phyloP scores from a whole-genome alignment of 2,797 vertebrate species.

The Sebastes ruberrimus region DNA sequence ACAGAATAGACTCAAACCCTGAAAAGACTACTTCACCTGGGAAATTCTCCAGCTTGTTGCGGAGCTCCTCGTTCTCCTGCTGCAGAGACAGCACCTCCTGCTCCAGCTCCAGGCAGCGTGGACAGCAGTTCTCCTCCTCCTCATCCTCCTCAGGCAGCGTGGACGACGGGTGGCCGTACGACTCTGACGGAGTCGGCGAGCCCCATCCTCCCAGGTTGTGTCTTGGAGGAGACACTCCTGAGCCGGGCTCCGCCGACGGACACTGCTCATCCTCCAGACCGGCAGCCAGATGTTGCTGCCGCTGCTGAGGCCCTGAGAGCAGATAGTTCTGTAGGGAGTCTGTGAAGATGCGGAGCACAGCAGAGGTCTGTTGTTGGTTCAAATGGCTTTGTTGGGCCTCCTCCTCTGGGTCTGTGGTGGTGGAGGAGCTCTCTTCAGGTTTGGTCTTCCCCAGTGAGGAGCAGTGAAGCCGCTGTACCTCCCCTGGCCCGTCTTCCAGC shows the following conservation, averaged over 20 bases:
- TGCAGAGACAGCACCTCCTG: slow-evolving; percentile 98
- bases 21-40: slow-evolving; percentile 84
- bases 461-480: slow-evolving; percentile 71
- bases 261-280: slow-evolving; percentile 82
- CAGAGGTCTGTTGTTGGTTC: slow-evolving; percentile 94
- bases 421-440: slow-evolving; percentile 80
- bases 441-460: slow-evolving; percentile 86
- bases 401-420: slow-evolving; percentile 83
- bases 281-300: slow-evolving; percentile 67
- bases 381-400: slow-evolving; percentile 87
- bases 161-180: slow-evolving; percentile 96
- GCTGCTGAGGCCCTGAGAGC: slow-evolving; percentile 83
- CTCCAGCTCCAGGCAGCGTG: slow-evolving; percentile 95
- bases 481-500: slow-evolving; percentile 82
- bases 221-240: slow-evolving; percentile 85
- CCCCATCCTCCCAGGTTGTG: slow-evolving; percentile 94
- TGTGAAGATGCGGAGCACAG: slow-evolving; percentile 95
- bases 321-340: slow-evolving; percentile 98
- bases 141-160: slow-evolving; percentile 97
- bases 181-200: slow-evolving; percentile 95
- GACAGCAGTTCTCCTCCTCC: slow-evolving; percentile 95
- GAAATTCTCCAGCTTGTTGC: slow-evolving; percentile 93
- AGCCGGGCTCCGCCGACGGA: slow-evolving; percentile 74
- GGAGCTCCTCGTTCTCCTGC: slow-evolving; percentile 97
- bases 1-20: not conserved